These are phyloP conservation scores for Scolanthus callimorphus DNA, from an alignment of 92 coral and sea anemone species.

Conservation along the genomic window DNA sequence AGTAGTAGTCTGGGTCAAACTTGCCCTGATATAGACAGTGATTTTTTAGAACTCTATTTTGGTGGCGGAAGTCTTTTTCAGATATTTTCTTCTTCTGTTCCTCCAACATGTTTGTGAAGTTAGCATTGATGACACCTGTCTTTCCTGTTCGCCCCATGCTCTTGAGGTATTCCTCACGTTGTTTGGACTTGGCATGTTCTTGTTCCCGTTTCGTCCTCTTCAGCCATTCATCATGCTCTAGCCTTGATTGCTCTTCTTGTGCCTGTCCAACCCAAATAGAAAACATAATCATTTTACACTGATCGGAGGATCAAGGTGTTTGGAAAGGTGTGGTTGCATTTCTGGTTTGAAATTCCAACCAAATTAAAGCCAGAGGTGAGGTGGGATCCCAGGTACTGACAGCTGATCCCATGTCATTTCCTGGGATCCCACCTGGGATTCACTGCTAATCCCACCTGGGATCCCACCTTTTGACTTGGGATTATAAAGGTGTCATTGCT, in stretches of 20 bases:
- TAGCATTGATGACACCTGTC: constrained; percentile 60
- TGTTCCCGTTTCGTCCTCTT: constrained; percentile 45
- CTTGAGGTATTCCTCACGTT: constrained; percentile 65
- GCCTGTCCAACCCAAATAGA: too few relatives aligned
- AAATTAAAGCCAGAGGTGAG: too few relatives aligned
- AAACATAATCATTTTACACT: too few relatives aligned
- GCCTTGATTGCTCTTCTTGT: constrained; percentile 43
- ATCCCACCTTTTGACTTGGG: too few relatives aligned
- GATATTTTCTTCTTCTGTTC: constrained; percentile 72
- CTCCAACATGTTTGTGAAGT: constrained; percentile 82
- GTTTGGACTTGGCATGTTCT: constrained; percentile 49
- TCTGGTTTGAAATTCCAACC: too few relatives aligned
- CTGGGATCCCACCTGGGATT: too few relatives aligned
- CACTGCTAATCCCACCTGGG: too few relatives aligned
- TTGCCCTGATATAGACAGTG: constrained; percentile 86
- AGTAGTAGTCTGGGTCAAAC: constrained; percentile 83
- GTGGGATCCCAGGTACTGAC: too few relatives aligned
- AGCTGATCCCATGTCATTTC: too few relatives aligned
- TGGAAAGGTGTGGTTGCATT: too few relatives aligned
- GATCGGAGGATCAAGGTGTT: too few relatives aligned
- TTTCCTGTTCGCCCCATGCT: constrained; percentile 88
- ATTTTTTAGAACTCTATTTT: constrained; percentile 78
- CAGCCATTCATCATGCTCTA: constrained; percentile 34
- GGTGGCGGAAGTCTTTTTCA: constrained; percentile 87
- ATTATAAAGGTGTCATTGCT: too few relatives aligned